A percentile compares a stretch with the other conserved stretches of the same genome.
phyloP scores from a whole-genome alignment of 2,797 vertebrate genomes.

The Tenualosa ilisha region DNA sequence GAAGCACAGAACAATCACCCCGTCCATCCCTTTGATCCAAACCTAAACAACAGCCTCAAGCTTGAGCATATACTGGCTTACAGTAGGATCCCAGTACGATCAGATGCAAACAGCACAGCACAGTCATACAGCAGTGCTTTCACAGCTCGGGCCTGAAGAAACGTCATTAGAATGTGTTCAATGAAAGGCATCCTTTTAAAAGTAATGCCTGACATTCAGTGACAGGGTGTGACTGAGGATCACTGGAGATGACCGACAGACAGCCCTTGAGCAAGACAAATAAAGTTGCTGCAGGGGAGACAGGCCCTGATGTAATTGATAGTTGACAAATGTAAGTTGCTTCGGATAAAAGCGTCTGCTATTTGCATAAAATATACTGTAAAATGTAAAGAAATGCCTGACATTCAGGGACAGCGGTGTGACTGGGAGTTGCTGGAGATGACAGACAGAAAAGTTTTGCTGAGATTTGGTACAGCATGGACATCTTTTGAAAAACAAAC shows the following conservation, averaged over 20 bases:
- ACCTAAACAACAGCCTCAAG: not conserved
- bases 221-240: not conserved
- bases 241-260: not conserved
- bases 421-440: not conserved
- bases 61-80: too few relatives aligned
- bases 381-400: too few relatives aligned
- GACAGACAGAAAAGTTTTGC: too few relatives aligned
- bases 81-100: not conserved
- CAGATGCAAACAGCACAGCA: not conserved
- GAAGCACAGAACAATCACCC: not conserved
- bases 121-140: not conserved
- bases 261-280: too few relatives aligned
- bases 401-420: not conserved
- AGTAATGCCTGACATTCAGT: not conserved
- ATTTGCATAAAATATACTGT: too few relatives aligned
- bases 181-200: not conserved
- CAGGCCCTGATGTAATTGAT: too few relatives aligned
- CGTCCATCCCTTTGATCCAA: not conserved
- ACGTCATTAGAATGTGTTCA: not conserved
- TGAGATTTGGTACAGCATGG: not conserved
- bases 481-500: not conserved
- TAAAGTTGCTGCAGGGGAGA: too few relatives aligned
- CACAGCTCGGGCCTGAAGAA: not conserved
- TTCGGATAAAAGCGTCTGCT: too few relatives aligned
- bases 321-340: too few relatives aligned